These are phyloP conservation scores for Drosophila helvetica DNA, from an alignment of 2,888 invertebrate genomes.

Conservation along the genomic window DNA sequence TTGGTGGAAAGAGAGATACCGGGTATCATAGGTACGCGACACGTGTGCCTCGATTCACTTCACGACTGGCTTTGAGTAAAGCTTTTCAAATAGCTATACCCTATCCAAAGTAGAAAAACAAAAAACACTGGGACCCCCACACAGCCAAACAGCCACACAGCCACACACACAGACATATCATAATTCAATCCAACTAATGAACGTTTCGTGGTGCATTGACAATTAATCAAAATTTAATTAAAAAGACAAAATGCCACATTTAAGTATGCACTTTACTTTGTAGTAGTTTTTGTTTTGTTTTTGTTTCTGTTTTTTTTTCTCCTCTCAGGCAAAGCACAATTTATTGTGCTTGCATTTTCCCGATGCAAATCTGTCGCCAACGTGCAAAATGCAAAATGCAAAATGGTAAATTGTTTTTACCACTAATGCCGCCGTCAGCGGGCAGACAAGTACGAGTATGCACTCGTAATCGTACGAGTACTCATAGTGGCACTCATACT, in stretches of 20 bases:
- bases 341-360: slow-evolving; percentile 59
- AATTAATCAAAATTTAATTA: slow-evolving; percentile 73
- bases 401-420: slow-evolving; percentile 55
- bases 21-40: too few relatives aligned
- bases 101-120: neutral
- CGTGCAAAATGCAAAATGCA: slow-evolving; percentile 72
- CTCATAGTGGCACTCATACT: slow-evolving; percentile 5
- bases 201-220: slow-evolving; percentile 59
- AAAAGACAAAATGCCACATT: slow-evolving; percentile 75
- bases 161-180: slow-evolving; percentile 21
- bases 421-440: slow-evolving; percentile 43
- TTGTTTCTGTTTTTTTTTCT: neutral
- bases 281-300: slow-evolving; percentile 32
- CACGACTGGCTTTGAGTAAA: neutral
- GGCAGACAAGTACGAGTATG: slow-evolving; percentile 30
- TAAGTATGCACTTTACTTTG: slow-evolving; percentile 69
- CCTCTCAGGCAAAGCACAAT: slow-evolving; percentile 44
- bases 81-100: neutral
- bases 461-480: slow-evolving; percentile 29
- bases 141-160: slow-evolving; percentile 22
- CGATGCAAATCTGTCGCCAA: slow-evolving; percentile 75
- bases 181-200: slow-evolving; percentile 60
- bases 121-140: slow-evolving; percentile 21
- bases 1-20: too few relatives aligned
- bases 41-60: neutral